Evolutionary conservation across 2,113 vertebrate genomes (phyloP).

Genomic region (Pomatorhinus ruficollis): DNA sequence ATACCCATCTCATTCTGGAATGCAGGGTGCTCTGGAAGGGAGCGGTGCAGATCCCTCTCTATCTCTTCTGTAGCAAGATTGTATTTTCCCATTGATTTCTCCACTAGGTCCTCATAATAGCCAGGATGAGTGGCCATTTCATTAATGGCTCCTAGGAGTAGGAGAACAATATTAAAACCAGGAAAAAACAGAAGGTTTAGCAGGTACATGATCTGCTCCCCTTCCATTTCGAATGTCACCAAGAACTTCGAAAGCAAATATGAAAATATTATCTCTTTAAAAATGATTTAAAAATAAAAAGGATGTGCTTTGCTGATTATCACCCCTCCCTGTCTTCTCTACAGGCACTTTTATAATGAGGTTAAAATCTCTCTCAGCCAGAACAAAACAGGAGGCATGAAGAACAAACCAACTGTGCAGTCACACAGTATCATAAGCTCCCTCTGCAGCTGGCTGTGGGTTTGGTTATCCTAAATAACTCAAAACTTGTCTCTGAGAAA

Average conservation of each 20-base stretch:
- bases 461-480: not conserved
- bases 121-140: conserved; percentile 96
- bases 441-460: not conserved
- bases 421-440: not conserved
- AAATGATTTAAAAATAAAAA: not conserved
- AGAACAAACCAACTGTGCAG: not conserved
- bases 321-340: not conserved
- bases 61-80: conserved; percentile 98
- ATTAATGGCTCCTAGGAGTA: conserved; percentile 87
- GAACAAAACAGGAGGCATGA: not conserved
- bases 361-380: not conserved
- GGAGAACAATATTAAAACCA: not conserved
- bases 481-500: not conserved
- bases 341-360: not conserved
- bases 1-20: conserved; percentile 99
- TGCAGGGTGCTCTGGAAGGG: conserved; percentile 94
- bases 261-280: not conserved
- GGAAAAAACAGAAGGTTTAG: not conserved
- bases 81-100: conserved; percentile 96
- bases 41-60: conserved; percentile 95
- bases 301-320: not conserved
- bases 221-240: not conserved
- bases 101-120: conserved; percentile 96
- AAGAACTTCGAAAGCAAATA: not conserved
- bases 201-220: not conserved